Conservation (phyloP, 1,140 invertebrate species). For the Helicoverpa armigera region DNA sequence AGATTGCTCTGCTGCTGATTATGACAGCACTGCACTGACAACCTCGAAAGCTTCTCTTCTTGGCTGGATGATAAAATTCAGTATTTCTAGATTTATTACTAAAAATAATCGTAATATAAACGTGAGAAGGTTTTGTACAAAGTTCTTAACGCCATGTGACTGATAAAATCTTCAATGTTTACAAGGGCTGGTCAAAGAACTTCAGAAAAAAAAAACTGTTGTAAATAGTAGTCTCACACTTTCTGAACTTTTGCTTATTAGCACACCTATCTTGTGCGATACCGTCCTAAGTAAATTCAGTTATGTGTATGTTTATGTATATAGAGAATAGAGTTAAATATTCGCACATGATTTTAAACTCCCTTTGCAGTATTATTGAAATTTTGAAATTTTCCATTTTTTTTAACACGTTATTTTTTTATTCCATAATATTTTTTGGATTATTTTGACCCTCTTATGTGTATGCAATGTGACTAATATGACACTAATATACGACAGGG, state of each 20-base stretch:
- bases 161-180: not conserved
- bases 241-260: too few relatives aligned
- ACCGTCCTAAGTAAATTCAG: not conserved
- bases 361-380: too few relatives aligned
- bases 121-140: not conserved
- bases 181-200: not conserved
- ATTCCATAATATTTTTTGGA: not conserved
- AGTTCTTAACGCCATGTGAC: not conserved
- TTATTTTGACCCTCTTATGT: slow-evolving; percentile 1
- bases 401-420: too few relatives aligned
- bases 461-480: slow-evolving; percentile 49
- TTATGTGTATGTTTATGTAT: not conserved
- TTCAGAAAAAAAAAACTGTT: not conserved
- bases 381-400: too few relatives aligned
- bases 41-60: too few relatives aligned
- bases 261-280: not conserved
- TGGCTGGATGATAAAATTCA: too few relatives aligned
- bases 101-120: not conserved
- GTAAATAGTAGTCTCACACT: too few relatives aligned
- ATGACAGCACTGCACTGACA: too few relatives aligned
- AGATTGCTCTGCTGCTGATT: not conserved
- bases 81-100: too few relatives aligned
- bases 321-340: not conserved
- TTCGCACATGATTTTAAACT: not conserved
- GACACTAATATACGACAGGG: slow-evolving; percentile 67